These are phyloP conservation scores for Epinephelus malabaricus DNA, from an alignment of 2,797 vertebrate species.

Conservation along the genomic window DNA sequence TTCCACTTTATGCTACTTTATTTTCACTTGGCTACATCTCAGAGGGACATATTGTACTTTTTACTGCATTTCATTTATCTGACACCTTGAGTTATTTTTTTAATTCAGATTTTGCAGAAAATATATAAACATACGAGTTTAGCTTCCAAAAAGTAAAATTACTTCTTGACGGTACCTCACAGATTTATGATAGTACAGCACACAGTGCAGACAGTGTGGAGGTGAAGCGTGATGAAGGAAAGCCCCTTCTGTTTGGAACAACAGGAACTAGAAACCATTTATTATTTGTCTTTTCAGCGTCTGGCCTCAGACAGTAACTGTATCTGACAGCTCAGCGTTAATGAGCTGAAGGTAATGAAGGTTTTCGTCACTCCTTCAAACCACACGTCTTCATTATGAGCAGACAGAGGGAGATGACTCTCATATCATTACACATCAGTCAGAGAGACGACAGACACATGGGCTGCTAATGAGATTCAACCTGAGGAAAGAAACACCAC, in stretches of 20 bases:
- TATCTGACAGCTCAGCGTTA: slow-evolving; percentile 12
- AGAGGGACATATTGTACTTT: no score
- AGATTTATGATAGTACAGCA: no score
- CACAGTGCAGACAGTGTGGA: background rate
- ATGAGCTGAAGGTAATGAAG: slow-evolving; percentile 12
- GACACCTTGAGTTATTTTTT: no score
- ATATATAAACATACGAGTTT: no score
- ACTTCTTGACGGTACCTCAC: no score
- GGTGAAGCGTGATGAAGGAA: slow-evolving; percentile 1
- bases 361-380: slow-evolving; percentile 5
- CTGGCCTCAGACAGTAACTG: background rate
- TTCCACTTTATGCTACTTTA: no score
- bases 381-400: slow-evolving; percentile 24
- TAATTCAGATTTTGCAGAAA: no score
- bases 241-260: background rate
- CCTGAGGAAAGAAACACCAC: background rate
- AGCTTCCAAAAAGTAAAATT: no score
- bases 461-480: background rate
- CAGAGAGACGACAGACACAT: background rate
- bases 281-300: background rate
- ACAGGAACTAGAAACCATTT: background rate
- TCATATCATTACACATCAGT: background rate
- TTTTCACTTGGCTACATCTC: no score
- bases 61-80: no score
- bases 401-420: slow-evolving; percentile 3